These are phyloP conservation scores for Larimichthys crocea DNA, from an alignment of 2,113 vertebrate genomes.

Conservation along the genomic window DNA sequence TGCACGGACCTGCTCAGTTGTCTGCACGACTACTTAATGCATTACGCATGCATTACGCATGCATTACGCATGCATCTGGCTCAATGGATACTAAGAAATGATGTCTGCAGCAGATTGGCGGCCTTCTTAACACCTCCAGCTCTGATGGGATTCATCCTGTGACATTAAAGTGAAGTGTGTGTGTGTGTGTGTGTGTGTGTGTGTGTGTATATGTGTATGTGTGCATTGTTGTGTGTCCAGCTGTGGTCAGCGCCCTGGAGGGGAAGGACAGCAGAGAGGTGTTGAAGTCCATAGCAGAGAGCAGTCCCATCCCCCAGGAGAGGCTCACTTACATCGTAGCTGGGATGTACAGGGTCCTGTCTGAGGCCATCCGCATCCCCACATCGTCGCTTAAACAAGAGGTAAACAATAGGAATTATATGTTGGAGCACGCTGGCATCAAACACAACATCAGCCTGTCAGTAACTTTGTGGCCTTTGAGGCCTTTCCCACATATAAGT, in stretches of 20 bases:
- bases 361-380: slow-evolving; percentile 86
- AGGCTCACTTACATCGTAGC: slow-evolving; percentile 85
- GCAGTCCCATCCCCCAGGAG: slow-evolving; percentile 81
- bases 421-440: neutral
- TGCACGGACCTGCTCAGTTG: too few relatives aligned
- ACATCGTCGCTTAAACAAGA: slow-evolving; percentile 86
- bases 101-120: too few relatives aligned
- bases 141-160: too few relatives aligned
- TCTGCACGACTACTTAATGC: too few relatives aligned
- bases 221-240: slow-evolving; percentile 70
- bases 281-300: slow-evolving; percentile 82
- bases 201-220: slow-evolving; percentile 7
- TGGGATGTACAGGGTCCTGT: slow-evolving; percentile 87
- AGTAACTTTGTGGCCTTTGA: neutral
- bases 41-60: too few relatives aligned
- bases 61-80: too few relatives aligned
- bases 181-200: slow-evolving; percentile 12
- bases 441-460: neutral
- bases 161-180: neutral
- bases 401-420: slow-evolving; percentile 45
- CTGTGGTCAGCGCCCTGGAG: slow-evolving; percentile 87
- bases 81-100: too few relatives aligned
- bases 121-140: too few relatives aligned
- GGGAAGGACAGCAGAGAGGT: slow-evolving; percentile 88
- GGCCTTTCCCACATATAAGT: neutral